Evolutionary conservation across 2,797 vertebrate genomes (phyloP), one percentile per base, ranked within the genome.

Genomic region (Phoxinus dragarum): DNA sequence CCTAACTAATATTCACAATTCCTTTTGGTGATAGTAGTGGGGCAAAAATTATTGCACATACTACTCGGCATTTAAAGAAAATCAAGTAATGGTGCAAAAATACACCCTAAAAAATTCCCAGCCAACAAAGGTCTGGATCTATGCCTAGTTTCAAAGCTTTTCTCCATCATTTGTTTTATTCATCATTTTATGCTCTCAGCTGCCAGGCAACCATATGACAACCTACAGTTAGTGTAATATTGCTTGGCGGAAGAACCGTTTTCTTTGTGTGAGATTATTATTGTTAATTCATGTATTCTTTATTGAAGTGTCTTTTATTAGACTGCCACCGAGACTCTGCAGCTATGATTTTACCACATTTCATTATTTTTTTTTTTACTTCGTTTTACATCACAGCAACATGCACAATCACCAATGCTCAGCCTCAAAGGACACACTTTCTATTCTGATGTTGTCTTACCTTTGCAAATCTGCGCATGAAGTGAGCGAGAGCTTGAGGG

Each of bases 381-480:
- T 23, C 6, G 23, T n/a, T 72, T 44, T 74, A 27, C 56, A 23
- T 72, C 23, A 44, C 5, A 42, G 21, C 3, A 34, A 34, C 14
- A 64, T 42, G 8, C 4, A 19, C 42, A 61, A 77, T 27, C 36
- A 40, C 11, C 47, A 74, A 21, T 34, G 73, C 5, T 23, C 31
- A 36, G 49, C 27, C 31, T 75, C 47, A 34, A 54, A 34, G 1
- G 47, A 36, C 5, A 54, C 23, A 21, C 10, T 54, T 23, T 75
- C 11, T 54, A 21, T 27, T 27, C 11, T 17, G 36, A 42, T 42
- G 27, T n/a, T 85, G 84, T 85, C 93, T 92, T 92, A 99, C 98
- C 96, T 98, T 99, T 38, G 98, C 97, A 92, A 99, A 99, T 91
- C 98, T 97, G 91, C 97, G 97, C 98, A 99, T 99, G 94, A 98